phyloP scores from a whole-genome alignment of 2,888 invertebrate genomes.

The Drymonia ruficornis region DNA sequence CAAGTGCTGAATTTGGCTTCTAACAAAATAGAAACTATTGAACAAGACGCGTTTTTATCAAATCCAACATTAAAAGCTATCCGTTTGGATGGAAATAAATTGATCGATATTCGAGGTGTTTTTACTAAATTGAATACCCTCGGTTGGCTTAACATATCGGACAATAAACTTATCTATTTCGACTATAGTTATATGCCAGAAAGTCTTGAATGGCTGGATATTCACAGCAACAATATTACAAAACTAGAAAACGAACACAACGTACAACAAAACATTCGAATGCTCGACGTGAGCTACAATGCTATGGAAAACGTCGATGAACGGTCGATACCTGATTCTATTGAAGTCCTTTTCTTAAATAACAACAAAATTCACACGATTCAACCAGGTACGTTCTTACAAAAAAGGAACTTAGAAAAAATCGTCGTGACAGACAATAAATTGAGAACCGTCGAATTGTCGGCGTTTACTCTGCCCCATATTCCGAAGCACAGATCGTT shows the following conservation, averaged over 20 bases:
- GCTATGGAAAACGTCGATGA: slow-evolving; percentile 88
- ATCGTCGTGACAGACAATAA: slow-evolving; percentile 91
- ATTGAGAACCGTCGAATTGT: slow-evolving; percentile 89
- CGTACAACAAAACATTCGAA: slow-evolving; percentile 87
- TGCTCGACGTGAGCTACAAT: slow-evolving; percentile 91
- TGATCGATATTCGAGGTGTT: slow-evolving; percentile 90
- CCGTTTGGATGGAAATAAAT: slow-evolving; percentile 90
- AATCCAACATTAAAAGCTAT: slow-evolving; percentile 90
- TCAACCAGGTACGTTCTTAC: slow-evolving; percentile 89
- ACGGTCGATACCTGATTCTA: slow-evolving; percentile 89
- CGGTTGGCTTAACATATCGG: slow-evolving; percentile 92
- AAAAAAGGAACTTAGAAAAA: slow-evolving; percentile 89
- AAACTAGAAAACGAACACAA: slow-evolving; percentile 90
- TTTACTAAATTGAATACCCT: slow-evolving; percentile 89
- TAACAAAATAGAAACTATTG: slow-evolving; percentile 90
- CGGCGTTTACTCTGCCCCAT: slow-evolving; percentile 88
- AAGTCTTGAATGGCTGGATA: slow-evolving; percentile 91
- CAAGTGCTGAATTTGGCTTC: slow-evolving; percentile 92
- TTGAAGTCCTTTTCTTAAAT: slow-evolving; percentile 90
- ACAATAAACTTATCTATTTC: slow-evolving; percentile 91
- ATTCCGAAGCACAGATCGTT: slow-evolving; percentile 87
- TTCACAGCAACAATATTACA: slow-evolving; percentile 91
- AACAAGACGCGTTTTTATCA: slow-evolving; percentile 90
- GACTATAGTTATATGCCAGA: slow-evolving; percentile 91
- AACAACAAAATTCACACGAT: slow-evolving; percentile 90